phyloP scores from a whole-genome alignment of 2,797 vertebrate species.

The Periparus ater region DNA sequence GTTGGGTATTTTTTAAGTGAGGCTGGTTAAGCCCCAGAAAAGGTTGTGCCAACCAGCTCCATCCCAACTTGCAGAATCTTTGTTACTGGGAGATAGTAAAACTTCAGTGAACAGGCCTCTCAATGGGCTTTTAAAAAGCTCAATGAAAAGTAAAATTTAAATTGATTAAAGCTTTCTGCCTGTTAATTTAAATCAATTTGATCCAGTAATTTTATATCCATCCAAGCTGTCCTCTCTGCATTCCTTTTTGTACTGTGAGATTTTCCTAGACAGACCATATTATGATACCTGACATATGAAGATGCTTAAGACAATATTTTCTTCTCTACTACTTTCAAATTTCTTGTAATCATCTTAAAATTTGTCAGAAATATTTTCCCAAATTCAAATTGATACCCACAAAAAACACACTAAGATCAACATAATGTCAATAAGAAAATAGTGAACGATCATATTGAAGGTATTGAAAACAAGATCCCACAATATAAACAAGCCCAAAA shows the following conservation, averaged over 20 bases:
- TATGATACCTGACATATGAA: neutral
- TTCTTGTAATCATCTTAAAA: neutral
- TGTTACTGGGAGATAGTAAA: neutral
- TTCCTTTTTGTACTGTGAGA: neutral
- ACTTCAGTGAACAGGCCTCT: neutral
- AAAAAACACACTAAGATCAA: neutral
- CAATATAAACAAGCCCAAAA: neutral
- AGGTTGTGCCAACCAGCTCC: neutral
- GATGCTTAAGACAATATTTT: neutral
- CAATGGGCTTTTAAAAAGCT: neutral
- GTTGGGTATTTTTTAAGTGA: neutral
- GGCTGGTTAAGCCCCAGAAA: neutral
- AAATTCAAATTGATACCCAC: neutral
- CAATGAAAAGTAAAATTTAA: neutral
- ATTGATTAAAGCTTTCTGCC: neutral
- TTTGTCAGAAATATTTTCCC: neutral
- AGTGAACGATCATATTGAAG: neutral
- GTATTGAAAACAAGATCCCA: neutral
- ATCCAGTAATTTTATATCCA: neutral
- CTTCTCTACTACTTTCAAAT: neutral
- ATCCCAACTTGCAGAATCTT: neutral
- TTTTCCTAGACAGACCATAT: neutral
- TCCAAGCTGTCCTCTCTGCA: neutral
- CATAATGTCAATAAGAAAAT: neutral
- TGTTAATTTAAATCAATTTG: neutral